These are phyloP conservation scores for Habropoda laboriosa DNA, from an alignment of 1,140 invertebrate species.

Conservation along the genomic window DNA sequence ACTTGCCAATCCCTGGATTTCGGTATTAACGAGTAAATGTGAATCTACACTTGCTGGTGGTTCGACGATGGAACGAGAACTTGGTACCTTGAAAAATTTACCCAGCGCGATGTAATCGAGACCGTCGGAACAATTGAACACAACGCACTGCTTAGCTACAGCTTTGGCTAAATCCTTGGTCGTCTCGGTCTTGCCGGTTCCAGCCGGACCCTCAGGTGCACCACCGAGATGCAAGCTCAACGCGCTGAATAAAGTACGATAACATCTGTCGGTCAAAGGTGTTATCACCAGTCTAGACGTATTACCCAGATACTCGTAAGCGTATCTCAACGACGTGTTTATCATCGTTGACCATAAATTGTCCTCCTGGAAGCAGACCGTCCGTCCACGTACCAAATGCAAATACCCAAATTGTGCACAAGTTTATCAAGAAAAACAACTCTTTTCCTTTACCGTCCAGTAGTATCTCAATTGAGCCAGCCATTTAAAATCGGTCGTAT, in stretches of 20 bases:
- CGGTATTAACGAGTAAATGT: too few relatives aligned
- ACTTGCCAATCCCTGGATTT: constrained; percentile 90
- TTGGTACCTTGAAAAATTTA: constrained; percentile 98
- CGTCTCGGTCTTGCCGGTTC: constrained; percentile 98
- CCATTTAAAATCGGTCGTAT: constrained; percentile 95
- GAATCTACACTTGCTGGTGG: too few relatives aligned
- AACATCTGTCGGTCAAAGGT: constrained; percentile 93
- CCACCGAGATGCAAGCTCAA: constrained; percentile 92
- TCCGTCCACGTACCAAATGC: too few relatives aligned
- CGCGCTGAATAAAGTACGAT: constrained; percentile 95
- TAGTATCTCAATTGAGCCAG: constrained; percentile 96
- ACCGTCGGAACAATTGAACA: constrained; percentile 97
- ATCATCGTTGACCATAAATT: constrained; percentile 93
- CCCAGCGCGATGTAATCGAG: constrained; percentile 96
- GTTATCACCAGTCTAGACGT: constrained; percentile 93
- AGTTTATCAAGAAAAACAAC: too few relatives aligned
- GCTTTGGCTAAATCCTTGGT: constrained; percentile 98
- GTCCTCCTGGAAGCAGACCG: constrained; percentile 83
- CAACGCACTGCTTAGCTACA: constrained; percentile 97
- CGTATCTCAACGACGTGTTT: constrained; percentile 94
- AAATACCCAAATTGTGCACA: too few relatives aligned
- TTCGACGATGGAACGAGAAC: too few relatives aligned
- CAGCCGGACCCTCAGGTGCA: constrained; percentile 96
- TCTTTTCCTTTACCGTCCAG: constrained; percentile 95
- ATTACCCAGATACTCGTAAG: constrained; percentile 97